phyloP scores from a whole-genome alignment of 1,140 invertebrate genomes.

The Venturia canescens region DNA sequence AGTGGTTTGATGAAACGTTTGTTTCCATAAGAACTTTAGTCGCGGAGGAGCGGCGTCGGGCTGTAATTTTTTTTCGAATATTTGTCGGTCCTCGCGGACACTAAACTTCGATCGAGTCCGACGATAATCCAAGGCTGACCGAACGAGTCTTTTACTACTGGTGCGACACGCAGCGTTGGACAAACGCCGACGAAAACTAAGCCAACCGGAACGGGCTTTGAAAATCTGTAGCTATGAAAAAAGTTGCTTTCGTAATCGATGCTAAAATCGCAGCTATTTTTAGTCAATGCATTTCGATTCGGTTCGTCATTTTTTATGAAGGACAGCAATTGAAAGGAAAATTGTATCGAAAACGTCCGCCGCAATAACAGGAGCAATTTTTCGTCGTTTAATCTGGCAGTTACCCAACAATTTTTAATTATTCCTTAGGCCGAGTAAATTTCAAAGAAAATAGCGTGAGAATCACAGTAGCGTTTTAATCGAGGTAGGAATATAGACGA shows the following conservation, averaged over 20 bases:
- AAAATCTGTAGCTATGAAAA: too few relatives aligned
- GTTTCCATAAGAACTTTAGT: too few relatives aligned
- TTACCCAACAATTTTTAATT: neutral
- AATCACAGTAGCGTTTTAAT: neutral
- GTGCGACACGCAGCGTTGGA: neutral
- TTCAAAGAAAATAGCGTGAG: neutral
- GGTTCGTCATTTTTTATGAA: too few relatives aligned
- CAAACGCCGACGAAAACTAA: neutral
- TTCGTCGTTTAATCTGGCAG: neutral
- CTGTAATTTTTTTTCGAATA: neutral
- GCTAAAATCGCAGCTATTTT: too few relatives aligned
- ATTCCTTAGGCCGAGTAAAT: neutral
- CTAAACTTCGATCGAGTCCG: neutral
- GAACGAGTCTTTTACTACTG: slow-evolving; percentile 45
- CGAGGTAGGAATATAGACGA: neutral
- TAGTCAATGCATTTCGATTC: too few relatives aligned
- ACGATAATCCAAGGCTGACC: slow-evolving; percentile 55
- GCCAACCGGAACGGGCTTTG: too few relatives aligned
- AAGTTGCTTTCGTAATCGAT: too few relatives aligned
- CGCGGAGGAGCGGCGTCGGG: too few relatives aligned
- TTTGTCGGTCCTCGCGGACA: neutral
- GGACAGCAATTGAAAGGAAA: neutral
- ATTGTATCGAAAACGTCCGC: neutral
- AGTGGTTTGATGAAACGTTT: too few relatives aligned
- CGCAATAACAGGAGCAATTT: neutral